phyloP scores from a whole-genome alignment of 2,113 vertebrate genomes.

The Cacatua alba region DNA sequence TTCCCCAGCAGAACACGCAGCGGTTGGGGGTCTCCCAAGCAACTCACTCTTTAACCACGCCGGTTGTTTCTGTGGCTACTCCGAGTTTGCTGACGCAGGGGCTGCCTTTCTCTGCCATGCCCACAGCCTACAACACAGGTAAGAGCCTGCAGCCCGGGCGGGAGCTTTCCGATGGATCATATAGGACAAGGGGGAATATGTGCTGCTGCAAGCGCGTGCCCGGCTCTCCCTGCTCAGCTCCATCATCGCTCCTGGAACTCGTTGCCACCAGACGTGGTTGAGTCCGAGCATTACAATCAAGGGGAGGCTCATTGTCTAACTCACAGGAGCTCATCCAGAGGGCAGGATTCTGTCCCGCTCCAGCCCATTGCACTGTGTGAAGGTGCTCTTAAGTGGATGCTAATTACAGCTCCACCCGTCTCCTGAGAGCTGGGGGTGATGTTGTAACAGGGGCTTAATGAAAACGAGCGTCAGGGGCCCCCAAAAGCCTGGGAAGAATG shows the following conservation, averaged over 20 bases:
- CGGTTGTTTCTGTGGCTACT: slow-evolving; percentile 81
- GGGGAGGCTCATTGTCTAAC: background rate
- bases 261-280: fast-evolving
- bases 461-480: background rate
- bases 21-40: slow-evolving; percentile 87
- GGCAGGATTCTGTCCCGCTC: background rate
- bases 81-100: slow-evolving; percentile 83
- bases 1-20: slow-evolving; percentile 87
- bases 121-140: slow-evolving; percentile 85
- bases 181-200: fast-evolving
- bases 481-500: background rate
- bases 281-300: background rate
- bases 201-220: fast-evolving
- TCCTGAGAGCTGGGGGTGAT: fast-evolving
- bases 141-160: background rate
- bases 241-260: fast-evolving
- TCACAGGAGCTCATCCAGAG: background rate
- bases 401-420: background rate
- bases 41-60: slow-evolving; percentile 78
- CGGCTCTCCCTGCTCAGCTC: fast-evolving
- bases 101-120: slow-evolving; percentile 83
- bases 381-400: background rate
- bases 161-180: fast-evolving
- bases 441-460: background rate
- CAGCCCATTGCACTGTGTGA: background rate